Evolutionary conservation across 2,888 invertebrate species (phyloP).

Genomic region (Cephus pulcher): DNA sequence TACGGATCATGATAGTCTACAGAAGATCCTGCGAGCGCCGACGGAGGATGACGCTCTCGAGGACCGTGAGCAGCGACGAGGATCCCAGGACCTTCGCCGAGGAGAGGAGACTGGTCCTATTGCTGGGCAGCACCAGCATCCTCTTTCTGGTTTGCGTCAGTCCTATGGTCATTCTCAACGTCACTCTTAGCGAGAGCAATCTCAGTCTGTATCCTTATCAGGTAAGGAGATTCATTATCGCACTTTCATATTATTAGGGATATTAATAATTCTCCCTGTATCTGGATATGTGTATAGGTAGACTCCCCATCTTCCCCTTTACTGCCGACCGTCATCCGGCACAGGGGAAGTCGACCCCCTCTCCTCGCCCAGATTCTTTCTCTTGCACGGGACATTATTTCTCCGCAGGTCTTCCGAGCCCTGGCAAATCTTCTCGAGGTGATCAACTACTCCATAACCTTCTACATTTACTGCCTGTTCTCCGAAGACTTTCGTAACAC

Average conservation of each 20-base stretch:
- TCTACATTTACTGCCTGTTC: slow-evolving; percentile 83
- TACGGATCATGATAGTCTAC: slow-evolving; percentile 76
- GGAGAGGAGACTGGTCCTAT: slow-evolving; percentile 74
- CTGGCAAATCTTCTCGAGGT: slow-evolving; percentile 80
- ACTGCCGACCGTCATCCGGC: not conserved
- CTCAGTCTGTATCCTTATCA: slow-evolving; percentile 74
- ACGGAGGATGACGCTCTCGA: slow-evolving; percentile 74
- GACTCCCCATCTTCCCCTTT: slow-evolving; percentile 16
- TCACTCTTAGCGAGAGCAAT: slow-evolving; percentile 75
- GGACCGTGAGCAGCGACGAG: slow-evolving; percentile 71
- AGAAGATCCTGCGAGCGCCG: slow-evolving; percentile 75
- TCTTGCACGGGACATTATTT: slow-evolving; percentile 9
- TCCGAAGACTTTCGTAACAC: slow-evolving; percentile 82
- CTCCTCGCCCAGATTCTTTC: slow-evolving; percentile 3
- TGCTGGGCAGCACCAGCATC: slow-evolving; percentile 76
- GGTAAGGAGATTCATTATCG: slow-evolving; percentile 59
- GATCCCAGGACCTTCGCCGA: slow-evolving; percentile 77
- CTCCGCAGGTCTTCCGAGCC: slow-evolving; percentile 74
- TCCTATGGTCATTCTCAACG: slow-evolving; percentile 78
- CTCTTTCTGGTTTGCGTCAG: slow-evolving; percentile 78
- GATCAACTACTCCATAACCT: slow-evolving; percentile 81
- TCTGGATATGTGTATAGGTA: too few species aligned
- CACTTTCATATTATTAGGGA: too few species aligned
- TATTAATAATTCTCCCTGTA: too few species aligned
- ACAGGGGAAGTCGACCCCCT: not conserved